Conservation (phyloP, 2,797 vertebrate species). For the Cichlasoma orientale region DNA sequence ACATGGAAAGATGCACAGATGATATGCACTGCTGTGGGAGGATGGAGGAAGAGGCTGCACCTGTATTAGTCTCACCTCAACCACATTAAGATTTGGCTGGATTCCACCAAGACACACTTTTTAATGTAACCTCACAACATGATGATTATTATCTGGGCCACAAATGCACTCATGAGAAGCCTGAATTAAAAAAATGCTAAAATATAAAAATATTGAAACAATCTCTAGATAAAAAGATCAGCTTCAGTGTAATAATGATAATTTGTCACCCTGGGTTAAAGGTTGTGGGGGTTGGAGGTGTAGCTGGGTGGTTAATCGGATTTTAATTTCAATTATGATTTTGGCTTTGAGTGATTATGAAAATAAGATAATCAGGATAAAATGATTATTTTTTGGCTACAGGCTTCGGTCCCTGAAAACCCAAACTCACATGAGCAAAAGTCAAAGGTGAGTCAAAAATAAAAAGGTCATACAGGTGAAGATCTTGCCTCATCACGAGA, state of each 20-base stretch:
- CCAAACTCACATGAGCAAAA: neutral
- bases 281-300: neutral
- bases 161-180: rapidly evolving
- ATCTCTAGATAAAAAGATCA: too few relatives aligned
- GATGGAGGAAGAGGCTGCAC: neutral
- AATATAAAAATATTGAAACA: too few relatives aligned
- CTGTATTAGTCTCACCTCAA: neutral
- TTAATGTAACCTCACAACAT: neutral
- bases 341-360: neutral
- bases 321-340: neutral
- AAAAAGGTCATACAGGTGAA: too few relatives aligned
- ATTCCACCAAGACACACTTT: rapidly evolving
- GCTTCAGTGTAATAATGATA: neutral
- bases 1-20: neutral
- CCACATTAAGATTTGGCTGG: neutral
- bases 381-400: rapidly evolving
- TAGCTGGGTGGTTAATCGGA: neutral
- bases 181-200: neutral
- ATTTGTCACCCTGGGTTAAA: neutral
- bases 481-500: too few relatives aligned
- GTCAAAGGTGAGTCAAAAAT: too few relatives aligned
- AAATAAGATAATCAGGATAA: neutral
- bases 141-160: neutral
- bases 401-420: neutral
- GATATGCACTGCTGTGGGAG: too few relatives aligned